Evolutionary conservation across 2,888 invertebrate genomes (phyloP), one percentile per base, ranked within the genome.

Genomic region (Rosalia funebris): DNA sequence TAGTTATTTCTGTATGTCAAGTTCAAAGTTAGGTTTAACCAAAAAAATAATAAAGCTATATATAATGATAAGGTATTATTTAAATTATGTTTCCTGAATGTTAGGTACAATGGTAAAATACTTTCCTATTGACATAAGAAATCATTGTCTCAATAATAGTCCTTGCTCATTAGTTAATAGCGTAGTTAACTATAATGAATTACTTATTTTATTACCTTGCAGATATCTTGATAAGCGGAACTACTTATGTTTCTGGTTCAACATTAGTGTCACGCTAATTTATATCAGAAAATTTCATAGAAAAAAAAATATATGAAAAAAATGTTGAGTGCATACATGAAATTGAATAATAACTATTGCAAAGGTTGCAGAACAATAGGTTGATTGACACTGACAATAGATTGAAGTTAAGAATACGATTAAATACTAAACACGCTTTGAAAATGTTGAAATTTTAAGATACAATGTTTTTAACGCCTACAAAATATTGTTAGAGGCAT

Each of bases 171-270:
- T 57, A 60, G 57, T 57, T 65, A 62, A 65, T 60, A 57, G 57
- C 32, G 31, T 20, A 37, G 42, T 47, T 58, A 48, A 52, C 52
- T 32, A 46, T 56, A 52, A 56, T 57, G 56, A 54, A 60, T 62
- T 54, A 57, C 46, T 45, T 42, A 57, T 60, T 62, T 62, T 65
- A 65, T 65, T 56, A 56, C 62, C 45, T 25, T 50, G 48, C 55
- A 57, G 58, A 62, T 65, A 62, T 60, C 60, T 60, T 56, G 62
- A 60, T 60, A 56, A 60, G 57, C 62, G 45, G 16, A 46, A 54
- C 53, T 48, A 41, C 61, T 61, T 57, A 58, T 62, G 52, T 62
- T 63, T 52, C 52, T 61, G 62, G 57, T 62, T 56, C 36, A 57
- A 52, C 52, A 39, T 62, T 57, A 62, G 63, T 65, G 62, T 54